Evolutionary conservation across 1,140 invertebrate genomes (phyloP), one percentile per base, ranked within the genome.

Genomic region (Cydia fagiglandana): DNA sequence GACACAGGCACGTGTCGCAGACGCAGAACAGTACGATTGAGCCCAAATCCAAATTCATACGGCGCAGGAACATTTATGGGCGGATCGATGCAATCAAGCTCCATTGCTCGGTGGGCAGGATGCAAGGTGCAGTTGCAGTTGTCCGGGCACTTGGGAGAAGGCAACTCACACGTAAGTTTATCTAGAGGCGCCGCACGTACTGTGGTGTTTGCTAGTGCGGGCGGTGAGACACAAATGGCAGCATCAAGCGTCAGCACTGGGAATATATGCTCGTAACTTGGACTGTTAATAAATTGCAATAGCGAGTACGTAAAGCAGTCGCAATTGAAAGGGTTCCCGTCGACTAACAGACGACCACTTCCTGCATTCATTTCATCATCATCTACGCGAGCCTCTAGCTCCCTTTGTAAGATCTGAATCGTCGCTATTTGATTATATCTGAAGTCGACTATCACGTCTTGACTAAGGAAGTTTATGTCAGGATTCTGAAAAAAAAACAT

Each of bases 381-480:
- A 15, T 66, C 15, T 2, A 24, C 64, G 12, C 64, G 64, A n/a
- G 28, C 28, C n/a, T 24, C 56, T 61, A 61, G 64, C 12, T 30
- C 30, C 15, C 64, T 34, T 30, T 66, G 28, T 30, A 4, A 15
- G 4, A 66, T 13, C 13, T 66, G 28, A 24, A 66, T 24, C 30
- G 64, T 66, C 0, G 64, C 13, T 30, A 66, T 66, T 30, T 66
- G 24, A 9, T 66, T 66, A 24, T 66, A 66, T 66, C 64, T 30
- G 64, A 66, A 66, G 64, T 66, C 64, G 4, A 66, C 64, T 38
- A 9, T 66, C 28, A n/a, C 24, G 30, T 66, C 28, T 10, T 15
- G 30, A 38, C 64, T 66, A 7, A 66, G 64, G 64, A 66, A 66
- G 64, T 66, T 66, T 30, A 66, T 66, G 64, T 66, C 64, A 5